Evolutionary conservation across 2,113 vertebrate genomes (phyloP).

Genomic region (Atractosteus spatula): DNA sequence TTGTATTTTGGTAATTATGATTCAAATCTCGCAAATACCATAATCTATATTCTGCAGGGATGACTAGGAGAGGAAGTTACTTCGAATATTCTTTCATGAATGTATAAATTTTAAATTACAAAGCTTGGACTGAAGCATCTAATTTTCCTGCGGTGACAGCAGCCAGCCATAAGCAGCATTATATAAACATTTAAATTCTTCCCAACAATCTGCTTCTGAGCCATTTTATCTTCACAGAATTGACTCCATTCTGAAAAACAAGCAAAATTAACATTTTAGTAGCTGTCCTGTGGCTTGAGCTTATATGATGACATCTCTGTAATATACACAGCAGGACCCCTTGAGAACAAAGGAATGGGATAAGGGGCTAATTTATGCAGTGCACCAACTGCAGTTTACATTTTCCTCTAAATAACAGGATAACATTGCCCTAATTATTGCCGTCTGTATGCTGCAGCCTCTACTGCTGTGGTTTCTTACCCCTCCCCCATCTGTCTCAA

Average conservation of each 20-base stretch:
- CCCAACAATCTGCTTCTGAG: background rate
- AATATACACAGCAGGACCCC: background rate
- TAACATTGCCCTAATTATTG: constrained; percentile 5
- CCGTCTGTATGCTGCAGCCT: background rate
- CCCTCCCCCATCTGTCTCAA: background rate
- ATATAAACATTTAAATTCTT: constrained; percentile 3
- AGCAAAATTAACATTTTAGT: background rate
- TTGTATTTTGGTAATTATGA: too few relatives aligned
- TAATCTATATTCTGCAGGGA: too few relatives aligned
- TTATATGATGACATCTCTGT: background rate
- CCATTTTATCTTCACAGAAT: background rate
- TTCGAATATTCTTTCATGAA: too few relatives aligned
- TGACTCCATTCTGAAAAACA: background rate
- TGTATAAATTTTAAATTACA: background rate
- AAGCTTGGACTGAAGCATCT: background rate
- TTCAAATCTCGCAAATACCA: too few relatives aligned
- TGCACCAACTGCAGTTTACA: constrained; percentile 1
- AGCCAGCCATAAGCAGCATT: background rate
- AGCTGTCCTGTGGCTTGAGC: constrained; percentile 3
- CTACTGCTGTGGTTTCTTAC: background rate
- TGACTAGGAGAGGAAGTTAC: too few relatives aligned
- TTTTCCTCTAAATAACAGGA: constrained; percentile 4
- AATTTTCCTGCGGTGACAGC: background rate
- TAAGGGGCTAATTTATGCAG: background rate
- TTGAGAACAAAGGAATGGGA: constrained; percentile 2